Conservation (phyloP, 2,888 invertebrate genomes). For the Lasioglossum malachurum region DNA sequence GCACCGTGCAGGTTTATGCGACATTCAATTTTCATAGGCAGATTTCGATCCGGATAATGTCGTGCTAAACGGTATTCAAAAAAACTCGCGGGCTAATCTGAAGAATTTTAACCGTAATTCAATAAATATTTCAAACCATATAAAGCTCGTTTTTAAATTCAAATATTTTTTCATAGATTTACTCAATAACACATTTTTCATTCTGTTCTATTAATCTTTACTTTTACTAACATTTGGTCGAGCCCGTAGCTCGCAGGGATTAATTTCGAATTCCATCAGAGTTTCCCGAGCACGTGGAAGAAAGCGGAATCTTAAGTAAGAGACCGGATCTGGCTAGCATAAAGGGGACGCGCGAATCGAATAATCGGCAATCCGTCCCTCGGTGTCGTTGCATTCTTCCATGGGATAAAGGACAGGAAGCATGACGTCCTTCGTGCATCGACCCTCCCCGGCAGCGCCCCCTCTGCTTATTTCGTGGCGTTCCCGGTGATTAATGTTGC, state of each 20-base stretch:
- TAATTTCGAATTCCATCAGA: not conserved
- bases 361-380: conserved; percentile 45
- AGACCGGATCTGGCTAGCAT: not conserved
- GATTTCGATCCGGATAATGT: not conserved
- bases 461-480: conserved; percentile 67
- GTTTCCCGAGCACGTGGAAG: not conserved
- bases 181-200: no score
- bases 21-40: not conserved
- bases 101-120: not conserved
- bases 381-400: conserved; percentile 44
- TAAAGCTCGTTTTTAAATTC: no score
- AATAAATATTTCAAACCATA: no score
- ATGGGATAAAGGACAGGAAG: conserved; percentile 61
- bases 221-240: not conserved
- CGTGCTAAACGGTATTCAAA: not conserved
- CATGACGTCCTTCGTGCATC: conserved; percentile 54
- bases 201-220: no score
- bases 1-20: not conserved
- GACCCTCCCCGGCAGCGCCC: conserved; percentile 41
- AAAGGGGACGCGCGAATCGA: conserved; percentile 47
- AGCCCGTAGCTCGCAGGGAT: not conserved
- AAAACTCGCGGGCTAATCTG: not conserved
- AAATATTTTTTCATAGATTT: no score
- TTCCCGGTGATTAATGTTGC: conserved; percentile 85
- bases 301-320: conserved; percentile 3